Percentiles rank a stretch among this genome's conserved stretches.
These are phyloP conservation scores for Aplocera efformata DNA, from an alignment of 2,888 invertebrate species.

Conservation along the genomic window DNA sequence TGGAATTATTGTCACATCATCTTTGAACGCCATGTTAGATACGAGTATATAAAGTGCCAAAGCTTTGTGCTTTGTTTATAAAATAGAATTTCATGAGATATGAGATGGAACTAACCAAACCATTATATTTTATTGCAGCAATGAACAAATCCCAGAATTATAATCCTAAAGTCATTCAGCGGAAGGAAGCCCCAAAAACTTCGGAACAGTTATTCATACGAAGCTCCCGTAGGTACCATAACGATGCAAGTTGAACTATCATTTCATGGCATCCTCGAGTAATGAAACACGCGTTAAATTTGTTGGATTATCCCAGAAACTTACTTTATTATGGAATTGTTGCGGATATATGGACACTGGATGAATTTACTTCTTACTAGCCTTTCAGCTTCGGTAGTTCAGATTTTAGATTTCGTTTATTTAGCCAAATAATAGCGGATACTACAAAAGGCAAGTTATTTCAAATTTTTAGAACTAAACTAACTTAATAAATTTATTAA, in stretches of 20 bases:
- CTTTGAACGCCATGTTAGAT: too few relatives aligned
- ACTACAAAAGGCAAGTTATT: too few relatives aligned
- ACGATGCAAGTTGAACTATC: slow-evolving; percentile 38
- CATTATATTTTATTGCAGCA: slow-evolving; percentile 7
- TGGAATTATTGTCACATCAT: too few relatives aligned
- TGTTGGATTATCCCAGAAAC: slow-evolving; percentile 60
- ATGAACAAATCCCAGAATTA: slow-evolving; percentile 4
- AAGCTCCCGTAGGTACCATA: slow-evolving; percentile 23
- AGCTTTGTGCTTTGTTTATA: too few relatives aligned
- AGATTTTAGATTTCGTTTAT: too few relatives aligned
- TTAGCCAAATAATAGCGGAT: too few relatives aligned
- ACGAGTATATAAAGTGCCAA: too few relatives aligned
- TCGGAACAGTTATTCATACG: slow-evolving; percentile 20
- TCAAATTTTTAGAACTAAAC: too few relatives aligned
- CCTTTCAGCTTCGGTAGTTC: neutral
- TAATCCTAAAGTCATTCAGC: slow-evolving; percentile 11
- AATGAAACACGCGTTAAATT: slow-evolving; percentile 67
- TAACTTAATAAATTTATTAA: too few relatives aligned
- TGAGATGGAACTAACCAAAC: neutral
- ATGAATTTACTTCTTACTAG: slow-evolving; percentile 15
- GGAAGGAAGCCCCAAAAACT: slow-evolving; percentile 12
- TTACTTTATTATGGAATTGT: slow-evolving; percentile 44
- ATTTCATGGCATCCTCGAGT: slow-evolving; percentile 35
- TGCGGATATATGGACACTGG: slow-evolving; percentile 32
- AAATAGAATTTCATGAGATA: too few relatives aligned